Conservation (phyloP, 1,140 invertebrate genomes). For the Papilio dardanus region DNA sequence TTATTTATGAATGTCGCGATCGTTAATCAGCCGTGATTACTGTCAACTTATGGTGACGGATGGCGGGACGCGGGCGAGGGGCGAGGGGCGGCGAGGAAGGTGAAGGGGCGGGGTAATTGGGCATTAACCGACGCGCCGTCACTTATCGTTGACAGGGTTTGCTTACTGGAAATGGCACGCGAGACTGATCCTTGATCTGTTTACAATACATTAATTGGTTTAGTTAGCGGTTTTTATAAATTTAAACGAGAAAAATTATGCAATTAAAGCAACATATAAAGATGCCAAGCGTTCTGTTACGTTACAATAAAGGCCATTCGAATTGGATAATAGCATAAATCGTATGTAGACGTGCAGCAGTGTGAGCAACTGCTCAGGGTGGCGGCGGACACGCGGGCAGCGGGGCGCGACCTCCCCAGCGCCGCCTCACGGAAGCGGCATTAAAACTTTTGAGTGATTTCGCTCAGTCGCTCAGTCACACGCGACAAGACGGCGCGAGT, state of each 20-base stretch:
- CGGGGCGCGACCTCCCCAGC: slow-evolving; percentile 42
- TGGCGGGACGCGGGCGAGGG: slow-evolving; percentile 18
- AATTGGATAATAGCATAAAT: slow-evolving; percentile 37
- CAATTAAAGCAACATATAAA: background rate
- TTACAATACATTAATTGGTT: background rate
- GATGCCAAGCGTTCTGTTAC: background rate
- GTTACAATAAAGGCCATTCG: background rate
- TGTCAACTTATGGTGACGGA: slow-evolving; percentile 25
- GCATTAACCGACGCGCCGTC: slow-evolving; percentile 65
- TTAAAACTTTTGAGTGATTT: slow-evolving; percentile 82
- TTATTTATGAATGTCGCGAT: slow-evolving; percentile 5
- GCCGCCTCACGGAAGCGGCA: slow-evolving; percentile 74
- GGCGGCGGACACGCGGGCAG: slow-evolving; percentile 41
- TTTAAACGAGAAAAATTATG: background rate
- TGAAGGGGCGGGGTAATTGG: slow-evolving; percentile 53
- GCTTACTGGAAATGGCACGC: background rate
- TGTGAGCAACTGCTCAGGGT: slow-evolving; percentile 16
- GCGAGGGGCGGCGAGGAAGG: slow-evolving; percentile 33
- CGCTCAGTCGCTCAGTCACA: slow-evolving; percentile 80
- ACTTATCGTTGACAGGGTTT: slow-evolving; percentile 27
- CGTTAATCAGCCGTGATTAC: slow-evolving; percentile 30
- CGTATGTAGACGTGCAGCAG: slow-evolving; percentile 37
- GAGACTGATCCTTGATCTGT: background rate
- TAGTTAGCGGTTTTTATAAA: background rate
- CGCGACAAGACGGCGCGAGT: slow-evolving; percentile 70